Percentiles rank a stretch among this genome's conserved stretches.
phyloP scores from a whole-genome alignment of 2,888 invertebrate genomes.

The Lysandra coridon region DNA sequence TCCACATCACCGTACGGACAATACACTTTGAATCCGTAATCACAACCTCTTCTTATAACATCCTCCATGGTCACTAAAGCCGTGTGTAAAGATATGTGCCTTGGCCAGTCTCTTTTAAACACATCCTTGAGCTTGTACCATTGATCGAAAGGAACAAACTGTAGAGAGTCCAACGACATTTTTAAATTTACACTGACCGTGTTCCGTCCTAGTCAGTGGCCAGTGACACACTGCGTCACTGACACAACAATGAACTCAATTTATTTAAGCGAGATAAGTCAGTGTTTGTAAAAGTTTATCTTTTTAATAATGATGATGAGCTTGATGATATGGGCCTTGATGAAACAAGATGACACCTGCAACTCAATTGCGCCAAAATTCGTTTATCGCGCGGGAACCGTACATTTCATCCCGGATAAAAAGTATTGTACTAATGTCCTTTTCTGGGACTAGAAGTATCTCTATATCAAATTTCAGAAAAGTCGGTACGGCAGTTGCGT shows the following conservation, averaged over 20 bases:
- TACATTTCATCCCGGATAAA: no score
- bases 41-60: constrained; percentile 51
- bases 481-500: no score
- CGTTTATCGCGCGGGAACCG: no score
- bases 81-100: constrained; percentile 55
- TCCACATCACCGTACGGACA: constrained; percentile 61
- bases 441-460: no score
- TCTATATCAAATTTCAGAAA: no score
- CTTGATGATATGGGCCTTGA: no score
- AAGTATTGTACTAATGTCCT: no score
- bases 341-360: no score
- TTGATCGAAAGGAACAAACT: constrained; percentile 45
- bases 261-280: no score
- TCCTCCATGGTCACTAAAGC: constrained; percentile 58
- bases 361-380: no score
- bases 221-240: neutral
- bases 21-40: constrained; percentile 58
- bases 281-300: no score
- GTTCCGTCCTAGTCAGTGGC: neutral
- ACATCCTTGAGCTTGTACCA: constrained; percentile 50
- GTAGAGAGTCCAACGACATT: constrained; percentile 42
- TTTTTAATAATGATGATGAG: no score
- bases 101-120: constrained; percentile 53
- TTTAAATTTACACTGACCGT: constrained; percentile 23
- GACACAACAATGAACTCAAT: neutral